These are phyloP conservation scores for Sebastes ruberrimus DNA, from an alignment of 2,797 vertebrate species.

Conservation along the genomic window DNA sequence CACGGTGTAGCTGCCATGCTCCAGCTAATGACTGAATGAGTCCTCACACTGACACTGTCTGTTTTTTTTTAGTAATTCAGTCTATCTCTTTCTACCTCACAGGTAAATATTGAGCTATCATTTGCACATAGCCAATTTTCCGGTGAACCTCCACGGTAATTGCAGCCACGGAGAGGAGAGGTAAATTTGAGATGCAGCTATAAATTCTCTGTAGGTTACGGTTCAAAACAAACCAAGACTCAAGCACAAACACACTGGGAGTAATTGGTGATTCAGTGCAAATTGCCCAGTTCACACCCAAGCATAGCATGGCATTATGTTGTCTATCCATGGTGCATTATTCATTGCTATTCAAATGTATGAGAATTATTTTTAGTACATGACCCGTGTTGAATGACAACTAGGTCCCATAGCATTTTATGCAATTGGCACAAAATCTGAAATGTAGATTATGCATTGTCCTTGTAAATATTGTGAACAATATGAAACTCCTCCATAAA, in stretches of 20 bases:
- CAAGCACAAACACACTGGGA: conserved; percentile 6
- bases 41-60: background rate
- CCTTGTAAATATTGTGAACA: conserved; percentile 12
- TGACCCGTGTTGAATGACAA: conserved; percentile 3
- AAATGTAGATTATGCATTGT: conserved; percentile 26
- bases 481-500: background rate
- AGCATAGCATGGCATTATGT: conserved; percentile 29
- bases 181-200: conserved; percentile 11
- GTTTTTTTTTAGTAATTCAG: background rate
- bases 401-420: background rate
- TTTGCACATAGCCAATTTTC: conserved; percentile 13
- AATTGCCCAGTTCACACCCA: conserved; percentile 47
- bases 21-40: background rate
- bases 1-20: background rate
- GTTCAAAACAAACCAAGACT: conserved; percentile 21
- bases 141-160: background rate
- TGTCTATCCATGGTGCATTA: conserved; percentile 38
- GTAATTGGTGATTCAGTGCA: conserved; percentile 51
- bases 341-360: conserved; percentile 55
- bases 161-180: background rate
- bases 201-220: conserved; percentile 36
- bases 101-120: conserved; percentile 17
- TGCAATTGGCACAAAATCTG: conserved; percentile 10
- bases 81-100: background rate
- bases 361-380: conserved; percentile 32